Evolutionary conservation across 2,888 invertebrate genomes (phyloP).

Genomic region (Camponotus fellah): DNA sequence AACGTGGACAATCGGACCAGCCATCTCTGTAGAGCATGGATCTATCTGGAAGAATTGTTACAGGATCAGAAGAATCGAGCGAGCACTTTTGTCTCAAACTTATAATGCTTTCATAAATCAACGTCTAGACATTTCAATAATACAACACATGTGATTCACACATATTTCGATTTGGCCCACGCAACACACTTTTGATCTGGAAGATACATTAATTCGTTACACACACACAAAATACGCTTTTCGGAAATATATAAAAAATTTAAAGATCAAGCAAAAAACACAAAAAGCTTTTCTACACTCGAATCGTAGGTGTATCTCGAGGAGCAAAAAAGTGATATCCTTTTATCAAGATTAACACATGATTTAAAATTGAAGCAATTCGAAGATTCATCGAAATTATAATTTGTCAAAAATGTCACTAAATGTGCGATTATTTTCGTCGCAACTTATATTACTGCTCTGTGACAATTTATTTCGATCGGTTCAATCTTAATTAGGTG

Average conservation of each 20-base stretch:
- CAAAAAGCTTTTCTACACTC: slow-evolving; percentile 42
- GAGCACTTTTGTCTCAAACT: background rate
- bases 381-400: background rate
- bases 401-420: background rate
- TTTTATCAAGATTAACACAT: background rate
- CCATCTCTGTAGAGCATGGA: slow-evolving; percentile 61
- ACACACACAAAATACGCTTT: background rate
- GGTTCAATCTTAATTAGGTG: background rate
- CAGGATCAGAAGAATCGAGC: slow-evolving; percentile 57
- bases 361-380: background rate
- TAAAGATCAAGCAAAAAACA: slow-evolving; percentile 38
- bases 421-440: background rate
- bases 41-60: slow-evolving; percentile 77
- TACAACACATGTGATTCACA: slow-evolving; percentile 21
- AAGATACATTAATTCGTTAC: slow-evolving; percentile 23
- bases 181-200: slow-evolving; percentile 5
- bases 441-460: background rate
- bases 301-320: background rate
- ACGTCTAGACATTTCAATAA: slow-evolving; percentile 27
- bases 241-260: background rate
- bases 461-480: background rate
- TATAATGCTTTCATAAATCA: slow-evolving; percentile 23
- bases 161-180: background rate
- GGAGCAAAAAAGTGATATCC: background rate
- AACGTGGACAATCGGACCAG: slow-evolving; percentile 76